Evolutionary conservation across 2,113 vertebrate species (phyloP), one percentile per base, ranked within the genome.

Genomic region (Zingel zingel): DNA sequence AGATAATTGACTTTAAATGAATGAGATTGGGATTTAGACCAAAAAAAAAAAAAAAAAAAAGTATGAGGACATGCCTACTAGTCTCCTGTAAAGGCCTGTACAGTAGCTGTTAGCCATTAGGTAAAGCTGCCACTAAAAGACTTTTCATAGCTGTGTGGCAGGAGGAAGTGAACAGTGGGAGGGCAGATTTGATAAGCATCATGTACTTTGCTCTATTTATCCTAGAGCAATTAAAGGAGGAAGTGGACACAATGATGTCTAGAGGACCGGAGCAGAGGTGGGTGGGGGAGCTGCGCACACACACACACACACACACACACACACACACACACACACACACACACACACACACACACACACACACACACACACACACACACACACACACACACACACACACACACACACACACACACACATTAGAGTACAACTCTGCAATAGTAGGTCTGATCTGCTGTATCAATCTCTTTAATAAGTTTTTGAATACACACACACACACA

Each of bases 221-320:
- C 90, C 90, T 91, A 89, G 82, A 91, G 93, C 93, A 95, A 94
- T 94, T 94, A 94, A 85, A 93, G 86, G 84, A 92, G 94, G 94
- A 95, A 95, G 94, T 92, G 92, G 88, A 92, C 93, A 93, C 91
- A 93, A 94, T 93, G 91, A 94, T 92, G 90, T 94, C 91, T 92
- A 91, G 81, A 88, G 81, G 87, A 91, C 77, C 82, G 87, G 73
- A 66, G 89, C 79, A 87, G 80, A 79, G 83, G 89, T 88, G 91
- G 90, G 94, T 54, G 91, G 87, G 82, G 88, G 83, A 6, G 33
- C 5, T 5, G 1, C 6, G 5, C 85, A 82, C 75, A 82, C 84
- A 82, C 72, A 85, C 81, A 82, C 64, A 3, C 33, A 56, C 53
- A 67, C 74, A 81, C 30, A 76, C 67, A 76, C 66, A 74, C 72